These are phyloP conservation scores for Bibio marci DNA, from an alignment of 2,888 invertebrate genomes.

Conservation along the genomic window DNA sequence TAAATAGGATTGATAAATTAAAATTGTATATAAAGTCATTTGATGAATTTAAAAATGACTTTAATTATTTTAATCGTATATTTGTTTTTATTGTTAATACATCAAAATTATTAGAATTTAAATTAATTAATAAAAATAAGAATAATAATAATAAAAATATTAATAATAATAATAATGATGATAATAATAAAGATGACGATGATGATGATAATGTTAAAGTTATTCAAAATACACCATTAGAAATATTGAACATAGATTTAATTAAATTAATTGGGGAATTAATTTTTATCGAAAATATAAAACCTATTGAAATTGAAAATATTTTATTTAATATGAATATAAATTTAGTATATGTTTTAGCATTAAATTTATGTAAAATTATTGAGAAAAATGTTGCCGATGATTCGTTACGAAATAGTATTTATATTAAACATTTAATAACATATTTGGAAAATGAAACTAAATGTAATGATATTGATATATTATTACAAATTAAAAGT, in stretches of 20 bases:
- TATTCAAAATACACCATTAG: not conserved
- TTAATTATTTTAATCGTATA: constrained; percentile 23
- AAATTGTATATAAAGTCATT: constrained; percentile 19
- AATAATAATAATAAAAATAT: no score
- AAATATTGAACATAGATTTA: constrained; percentile 25
- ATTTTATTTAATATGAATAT: constrained; percentile 51
- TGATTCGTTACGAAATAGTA: not conserved
- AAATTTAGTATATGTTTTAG: constrained; percentile 55
- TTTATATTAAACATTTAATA: not conserved
- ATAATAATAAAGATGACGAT: no score
- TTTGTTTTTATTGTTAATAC: constrained; percentile 15
- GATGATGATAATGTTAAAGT: no score
- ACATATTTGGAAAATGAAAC: not conserved
- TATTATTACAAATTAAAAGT: not conserved
- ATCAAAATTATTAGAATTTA: constrained; percentile 5
- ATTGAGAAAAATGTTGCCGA: constrained; percentile 22
- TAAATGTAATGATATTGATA: not conserved
- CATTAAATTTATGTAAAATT: constrained; percentile 53
- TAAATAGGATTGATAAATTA: constrained; percentile 18
- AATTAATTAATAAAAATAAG: not conserved
- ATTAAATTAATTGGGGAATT: constrained; percentile 46
- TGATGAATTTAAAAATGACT: constrained; percentile 21
- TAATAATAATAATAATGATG: no score
- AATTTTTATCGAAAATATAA: constrained; percentile 47
- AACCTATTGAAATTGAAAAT: constrained; percentile 48